Conservation (phyloP, 2,797 vertebrate species). For the Stomatorhinus walkeri region DNA sequence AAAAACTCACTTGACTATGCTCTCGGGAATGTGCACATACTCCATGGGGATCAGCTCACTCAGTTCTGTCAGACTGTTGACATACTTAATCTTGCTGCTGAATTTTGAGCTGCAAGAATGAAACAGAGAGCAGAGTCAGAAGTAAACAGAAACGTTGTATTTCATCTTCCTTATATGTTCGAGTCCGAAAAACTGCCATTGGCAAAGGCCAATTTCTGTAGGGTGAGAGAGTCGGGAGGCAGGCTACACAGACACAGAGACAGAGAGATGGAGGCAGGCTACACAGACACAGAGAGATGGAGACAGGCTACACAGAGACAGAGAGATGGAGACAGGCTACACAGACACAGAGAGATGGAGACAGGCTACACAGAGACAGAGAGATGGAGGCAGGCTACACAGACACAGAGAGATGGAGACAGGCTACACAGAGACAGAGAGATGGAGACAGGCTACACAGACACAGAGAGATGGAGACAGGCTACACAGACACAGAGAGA, state of each 20-base stretch:
- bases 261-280: neutral
- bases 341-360: too few relatives aligned
- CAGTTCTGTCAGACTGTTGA: constrained; percentile 75
- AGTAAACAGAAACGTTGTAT: neutral
- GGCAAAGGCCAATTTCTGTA: neutral
- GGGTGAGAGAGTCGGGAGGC: neutral
- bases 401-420: neutral
- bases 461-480: too few relatives aligned
- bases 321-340: neutral
- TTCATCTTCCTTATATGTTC: neutral
- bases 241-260: neutral
- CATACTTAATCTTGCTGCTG: constrained; percentile 90
- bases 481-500: too few relatives aligned
- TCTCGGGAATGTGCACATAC: constrained; percentile 80
- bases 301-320: neutral
- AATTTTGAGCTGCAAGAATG: constrained; percentile 76
- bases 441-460: too few relatives aligned
- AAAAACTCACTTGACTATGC: constrained; percentile 78
- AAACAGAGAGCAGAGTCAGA: neutral
- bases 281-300: too few relatives aligned
- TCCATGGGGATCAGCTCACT: constrained; percentile 82
- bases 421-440: too few relatives aligned
- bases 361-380: neutral
- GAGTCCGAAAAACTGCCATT: neutral
- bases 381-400: neutral